These are phyloP conservation scores for Bubo blakistoni DNA, from an alignment of 2,113 vertebrate species.

Conservation along the genomic window DNA sequence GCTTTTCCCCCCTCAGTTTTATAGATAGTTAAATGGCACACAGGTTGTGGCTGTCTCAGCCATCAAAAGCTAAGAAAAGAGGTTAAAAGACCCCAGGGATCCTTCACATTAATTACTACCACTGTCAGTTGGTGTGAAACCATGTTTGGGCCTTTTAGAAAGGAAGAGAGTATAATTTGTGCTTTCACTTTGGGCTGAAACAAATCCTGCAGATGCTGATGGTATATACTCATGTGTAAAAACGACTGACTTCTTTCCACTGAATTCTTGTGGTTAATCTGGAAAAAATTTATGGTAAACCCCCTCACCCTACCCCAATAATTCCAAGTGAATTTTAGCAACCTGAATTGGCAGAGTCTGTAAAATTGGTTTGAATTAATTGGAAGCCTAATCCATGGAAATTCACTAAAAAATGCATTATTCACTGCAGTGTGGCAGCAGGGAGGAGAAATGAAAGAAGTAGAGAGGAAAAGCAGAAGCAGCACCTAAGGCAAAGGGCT, in stretches of 20 bases:
- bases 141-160: conserved; percentile 1
- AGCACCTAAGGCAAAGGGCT: conserved; percentile 54
- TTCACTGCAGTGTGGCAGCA: conserved; percentile 55
- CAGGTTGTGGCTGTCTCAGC: conserved; percentile 44
- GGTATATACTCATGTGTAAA: not conserved
- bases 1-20: not conserved
- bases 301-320: not conserved
- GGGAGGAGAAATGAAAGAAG: conserved; percentile 62
- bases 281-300: not conserved
- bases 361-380: conserved; percentile 55
- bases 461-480: conserved; percentile 53
- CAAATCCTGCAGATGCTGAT: not conserved
- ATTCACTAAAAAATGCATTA: conserved; percentile 55
- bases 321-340: conserved; percentile 20
- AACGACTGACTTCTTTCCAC: conserved; percentile 3
- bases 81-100: conserved; percentile 53
- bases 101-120: conserved; percentile 44
- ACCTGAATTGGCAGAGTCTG: conserved; percentile 36
- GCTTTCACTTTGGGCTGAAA: conserved; percentile 12
- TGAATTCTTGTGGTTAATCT: conserved; percentile 18
- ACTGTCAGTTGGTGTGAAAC: conserved; percentile 52
- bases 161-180: conserved; percentile 14
- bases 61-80: conserved; percentile 58
- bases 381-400: conserved; percentile 58
- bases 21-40: conserved; percentile 46